Percentiles rank a stretch among this genome's conserved stretches.
Conservation (phyloP, 37 sponge, comb jelly and placozoan species). For the Corticium candelabrum region DNA sequence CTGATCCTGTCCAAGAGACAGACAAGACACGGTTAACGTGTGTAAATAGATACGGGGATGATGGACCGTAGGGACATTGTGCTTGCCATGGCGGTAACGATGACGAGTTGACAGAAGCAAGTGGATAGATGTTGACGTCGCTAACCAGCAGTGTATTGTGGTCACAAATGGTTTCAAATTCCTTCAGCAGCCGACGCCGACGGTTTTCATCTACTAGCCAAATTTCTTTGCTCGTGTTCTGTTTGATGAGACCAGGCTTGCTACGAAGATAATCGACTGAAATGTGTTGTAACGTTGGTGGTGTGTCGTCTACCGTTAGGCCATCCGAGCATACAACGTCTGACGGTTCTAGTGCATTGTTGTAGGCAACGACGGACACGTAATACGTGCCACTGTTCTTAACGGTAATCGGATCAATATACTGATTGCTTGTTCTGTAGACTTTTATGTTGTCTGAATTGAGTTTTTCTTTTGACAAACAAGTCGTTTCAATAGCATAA, state of each 20-base stretch:
- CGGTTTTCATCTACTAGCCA: background rate
- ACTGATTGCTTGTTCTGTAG: background rate
- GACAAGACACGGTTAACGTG: background rate
- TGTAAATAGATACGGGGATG: background rate
- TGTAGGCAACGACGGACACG: background rate
- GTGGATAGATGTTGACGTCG: background rate
- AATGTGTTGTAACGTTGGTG: background rate
- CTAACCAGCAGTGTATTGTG: background rate
- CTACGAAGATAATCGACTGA: background rate
- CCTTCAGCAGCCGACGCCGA: background rate
- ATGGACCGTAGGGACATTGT: background rate
- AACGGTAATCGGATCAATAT: background rate
- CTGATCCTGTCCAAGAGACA: background rate
- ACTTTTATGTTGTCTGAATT: background rate
- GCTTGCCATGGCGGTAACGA: background rate
- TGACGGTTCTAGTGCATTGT: background rate
- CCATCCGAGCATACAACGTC: background rate
- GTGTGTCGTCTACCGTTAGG: background rate
- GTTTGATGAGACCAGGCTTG: background rate
- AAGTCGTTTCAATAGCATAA: background rate
- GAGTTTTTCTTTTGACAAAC: background rate
- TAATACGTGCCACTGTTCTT: background rate
- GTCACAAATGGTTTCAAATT: background rate
- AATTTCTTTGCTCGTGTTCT: background rate
- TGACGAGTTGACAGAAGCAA: background rate